Conservation (phyloP, 2,113 vertebrate genomes). For the Fulica atra region DNA sequence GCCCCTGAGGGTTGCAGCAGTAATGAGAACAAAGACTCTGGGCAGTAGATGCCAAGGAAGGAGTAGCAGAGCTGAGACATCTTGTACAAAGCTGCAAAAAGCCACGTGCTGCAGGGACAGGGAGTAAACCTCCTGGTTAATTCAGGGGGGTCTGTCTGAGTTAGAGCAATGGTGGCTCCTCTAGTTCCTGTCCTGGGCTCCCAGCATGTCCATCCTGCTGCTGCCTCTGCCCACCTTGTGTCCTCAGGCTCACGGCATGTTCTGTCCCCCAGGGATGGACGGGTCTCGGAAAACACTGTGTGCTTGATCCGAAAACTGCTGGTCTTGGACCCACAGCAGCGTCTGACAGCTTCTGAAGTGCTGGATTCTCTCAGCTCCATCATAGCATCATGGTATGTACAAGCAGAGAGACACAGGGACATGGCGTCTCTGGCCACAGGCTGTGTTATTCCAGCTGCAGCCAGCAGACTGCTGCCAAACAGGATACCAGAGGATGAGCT, state of each 20-base stretch:
- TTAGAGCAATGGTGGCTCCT: neutral
- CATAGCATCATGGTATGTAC: conserved; percentile 90
- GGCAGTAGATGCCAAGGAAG: neutral
- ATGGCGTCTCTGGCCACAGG: neutral
- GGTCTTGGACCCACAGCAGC: conserved; percentile 95
- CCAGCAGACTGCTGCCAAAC: neutral
- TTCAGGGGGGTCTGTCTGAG: neutral
- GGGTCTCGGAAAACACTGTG: conserved; percentile 96
- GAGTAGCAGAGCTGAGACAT: neutral
- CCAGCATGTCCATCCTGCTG: accelerated
- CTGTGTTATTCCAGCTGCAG: neutral
- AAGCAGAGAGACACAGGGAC: neutral
- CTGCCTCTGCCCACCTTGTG: accelerated
- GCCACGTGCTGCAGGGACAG: neutral
- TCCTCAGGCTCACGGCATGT: accelerated
- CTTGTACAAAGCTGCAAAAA: neutral
- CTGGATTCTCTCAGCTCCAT: conserved; percentile 94
- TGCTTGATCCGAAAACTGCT: conserved; percentile 97
- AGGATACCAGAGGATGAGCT: neutral
- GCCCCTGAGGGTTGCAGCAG: neutral
- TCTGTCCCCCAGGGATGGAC: conserved; percentile 83
- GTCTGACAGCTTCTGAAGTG: conserved; percentile 91
- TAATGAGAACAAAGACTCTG: neutral
- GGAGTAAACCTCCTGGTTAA: neutral
- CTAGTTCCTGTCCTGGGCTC: neutral